Conservation (phyloP, 2,888 invertebrate species). For the Habrosyne pyritoides region DNA sequence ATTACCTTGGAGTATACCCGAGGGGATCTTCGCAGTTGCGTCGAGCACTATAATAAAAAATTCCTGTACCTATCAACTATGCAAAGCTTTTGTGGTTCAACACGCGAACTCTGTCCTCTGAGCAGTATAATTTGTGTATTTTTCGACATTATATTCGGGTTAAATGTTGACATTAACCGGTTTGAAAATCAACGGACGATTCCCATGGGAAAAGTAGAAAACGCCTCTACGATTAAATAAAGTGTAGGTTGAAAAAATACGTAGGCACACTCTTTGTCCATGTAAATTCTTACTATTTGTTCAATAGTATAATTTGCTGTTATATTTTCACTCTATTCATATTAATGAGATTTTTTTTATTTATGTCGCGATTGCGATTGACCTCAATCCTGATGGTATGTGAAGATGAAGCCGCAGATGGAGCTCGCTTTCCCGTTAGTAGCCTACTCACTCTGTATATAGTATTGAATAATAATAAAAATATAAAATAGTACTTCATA, state of each 20-base stretch:
- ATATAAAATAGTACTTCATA: no score
- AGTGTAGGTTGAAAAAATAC: not conserved
- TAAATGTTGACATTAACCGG: not conserved
- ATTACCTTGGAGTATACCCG: slow-evolving; percentile 87
- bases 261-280: no score
- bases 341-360: no score
- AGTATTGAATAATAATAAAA: no score
- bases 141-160: not conserved
- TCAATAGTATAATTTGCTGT: no score
- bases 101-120: slow-evolving; percentile 23
- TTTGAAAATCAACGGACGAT: not conserved
- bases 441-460: no score
- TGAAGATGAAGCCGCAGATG: no score
- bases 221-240: not conserved
- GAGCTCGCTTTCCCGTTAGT: no score
- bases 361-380: no score
- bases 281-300: no score
- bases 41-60: slow-evolving; percentile 86
- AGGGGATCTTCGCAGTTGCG: slow-evolving; percentile 87
- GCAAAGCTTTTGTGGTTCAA: slow-evolving; percentile 12
- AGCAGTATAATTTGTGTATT: slow-evolving; percentile 21
- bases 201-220: not conserved
- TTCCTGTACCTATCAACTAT: slow-evolving; percentile 49
- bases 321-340: no score
- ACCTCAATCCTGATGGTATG: no score